phyloP scores from a whole-genome alignment of 92 coral and sea anemone species.

The Zoanthus solanderi region DNA sequence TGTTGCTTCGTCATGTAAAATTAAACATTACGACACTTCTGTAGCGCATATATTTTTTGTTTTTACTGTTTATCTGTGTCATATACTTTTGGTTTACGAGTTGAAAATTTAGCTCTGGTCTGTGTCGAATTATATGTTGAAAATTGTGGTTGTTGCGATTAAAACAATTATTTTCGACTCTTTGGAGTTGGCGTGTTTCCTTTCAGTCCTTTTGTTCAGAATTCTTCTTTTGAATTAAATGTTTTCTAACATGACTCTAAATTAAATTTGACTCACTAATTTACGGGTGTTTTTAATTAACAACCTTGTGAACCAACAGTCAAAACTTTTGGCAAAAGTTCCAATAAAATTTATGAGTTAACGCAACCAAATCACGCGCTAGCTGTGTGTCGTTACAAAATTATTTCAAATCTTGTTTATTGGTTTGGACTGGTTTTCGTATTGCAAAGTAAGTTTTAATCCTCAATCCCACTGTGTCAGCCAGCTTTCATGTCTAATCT shows the following conservation, averaged over 20 bases:
- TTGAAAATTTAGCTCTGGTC: neutral
- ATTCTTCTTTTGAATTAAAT: neutral
- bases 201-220: neutral
- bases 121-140: neutral
- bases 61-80: neutral
- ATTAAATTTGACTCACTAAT: slow-evolving; percentile 50
- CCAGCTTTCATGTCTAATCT: slow-evolving; percentile 43
- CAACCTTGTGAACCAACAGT: neutral
- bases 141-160: neutral
- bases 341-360: neutral
- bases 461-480: slow-evolving; percentile 49
- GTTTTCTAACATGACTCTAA: slow-evolving; percentile 38
- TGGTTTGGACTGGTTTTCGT: neutral
- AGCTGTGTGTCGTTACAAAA: slow-evolving; percentile 6
- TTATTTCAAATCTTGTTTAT: neutral
- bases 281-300: slow-evolving; percentile 40
- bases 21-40: slow-evolving; percentile 14
- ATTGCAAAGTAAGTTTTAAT: neutral
- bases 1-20: neutral
- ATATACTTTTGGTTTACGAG: neutral
- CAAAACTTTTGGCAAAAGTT: slow-evolving; percentile 4
- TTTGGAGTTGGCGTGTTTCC: neutral
- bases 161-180: neutral
- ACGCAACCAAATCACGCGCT: neutral
- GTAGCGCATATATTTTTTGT: slow-evolving; percentile 1